A percentile compares a stretch with the other conserved stretches of the same genome.
Conservation (phyloP, 1,140 invertebrate species). For the Doryteuthis pealeii region DNA sequence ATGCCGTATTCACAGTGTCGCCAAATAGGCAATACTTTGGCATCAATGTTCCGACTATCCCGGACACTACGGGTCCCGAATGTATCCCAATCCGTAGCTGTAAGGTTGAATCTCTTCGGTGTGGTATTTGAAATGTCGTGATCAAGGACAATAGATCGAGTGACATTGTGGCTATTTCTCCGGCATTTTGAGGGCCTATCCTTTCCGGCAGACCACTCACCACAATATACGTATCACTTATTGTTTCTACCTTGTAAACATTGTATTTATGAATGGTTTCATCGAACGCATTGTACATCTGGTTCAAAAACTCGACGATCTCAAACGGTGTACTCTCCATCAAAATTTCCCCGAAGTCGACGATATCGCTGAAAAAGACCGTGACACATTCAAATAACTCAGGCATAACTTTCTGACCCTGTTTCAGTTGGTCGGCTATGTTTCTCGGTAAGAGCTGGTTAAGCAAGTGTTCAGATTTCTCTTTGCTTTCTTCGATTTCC, state of each 20-base stretch:
- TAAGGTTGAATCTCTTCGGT: constrained; percentile 77
- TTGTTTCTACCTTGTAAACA: constrained; percentile 72
- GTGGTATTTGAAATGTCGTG: constrained; percentile 74
- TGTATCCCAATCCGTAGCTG: constrained; percentile 89
- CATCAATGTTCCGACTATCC: no score
- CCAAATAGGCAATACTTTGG: no score
- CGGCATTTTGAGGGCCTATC: constrained; percentile 72
- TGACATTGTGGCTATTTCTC: constrained; percentile 85
- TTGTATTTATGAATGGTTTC: constrained; percentile 67
- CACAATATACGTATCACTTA: constrained; percentile 80
- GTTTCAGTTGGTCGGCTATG: constrained; percentile 69
- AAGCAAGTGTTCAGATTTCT: not conserved
- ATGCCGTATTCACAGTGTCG: no score
- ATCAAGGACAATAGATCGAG: constrained; percentile 81
- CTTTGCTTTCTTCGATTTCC: no score
- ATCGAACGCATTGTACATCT: constrained; percentile 71
- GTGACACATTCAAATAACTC: constrained; percentile 85
- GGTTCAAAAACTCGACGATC: constrained; percentile 46
- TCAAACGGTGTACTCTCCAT: constrained; percentile 43
- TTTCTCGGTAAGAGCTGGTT: constrained; percentile 58
- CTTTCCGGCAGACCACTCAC: constrained; percentile 72
- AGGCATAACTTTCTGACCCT: constrained; percentile 82
- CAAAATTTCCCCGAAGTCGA: constrained; percentile 73
- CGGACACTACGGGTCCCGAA: constrained; percentile 65
- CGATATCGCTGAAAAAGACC: constrained; percentile 91